Percentiles rank a stretch among this genome's conserved stretches.
phyloP scores from a whole-genome alignment of 2,797 vertebrate species.

The Sebastes iracundus region DNA sequence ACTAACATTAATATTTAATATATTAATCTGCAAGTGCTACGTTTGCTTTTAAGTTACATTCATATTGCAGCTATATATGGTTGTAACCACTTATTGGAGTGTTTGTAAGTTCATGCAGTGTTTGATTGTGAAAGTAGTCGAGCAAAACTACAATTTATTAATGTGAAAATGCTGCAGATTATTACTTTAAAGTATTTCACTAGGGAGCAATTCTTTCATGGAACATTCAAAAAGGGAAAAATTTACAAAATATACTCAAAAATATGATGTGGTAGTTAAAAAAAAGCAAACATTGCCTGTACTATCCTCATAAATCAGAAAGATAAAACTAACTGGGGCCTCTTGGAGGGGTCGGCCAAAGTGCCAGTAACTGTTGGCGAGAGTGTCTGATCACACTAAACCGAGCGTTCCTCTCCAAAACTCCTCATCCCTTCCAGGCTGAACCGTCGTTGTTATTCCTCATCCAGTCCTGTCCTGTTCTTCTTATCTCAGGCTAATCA shows the following conservation, averaged over 20 bases:
- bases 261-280: neutral
- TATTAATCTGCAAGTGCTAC: neutral
- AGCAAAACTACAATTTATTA: neutral
- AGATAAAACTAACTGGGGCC: neutral
- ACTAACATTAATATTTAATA: neutral
- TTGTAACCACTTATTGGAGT: neutral
- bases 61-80: neutral
- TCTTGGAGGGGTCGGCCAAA: neutral
- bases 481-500: conserved; percentile 16
- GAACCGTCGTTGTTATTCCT: conserved; percentile 28
- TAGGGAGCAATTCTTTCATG: neutral
- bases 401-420: conserved; percentile 7
- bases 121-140: neutral
- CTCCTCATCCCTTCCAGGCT: conserved; percentile 25
- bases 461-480: neutral
- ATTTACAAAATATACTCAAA: neutral
- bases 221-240: neutral
- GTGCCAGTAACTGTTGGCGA: neutral
- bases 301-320: neutral
- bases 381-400: conserved; percentile 32
- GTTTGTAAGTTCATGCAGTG: neutral
- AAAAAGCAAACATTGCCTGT: neutral
- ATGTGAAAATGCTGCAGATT: neutral
- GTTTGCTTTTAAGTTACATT: neutral
- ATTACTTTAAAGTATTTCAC: neutral